Conservation (phyloP, 1,140 invertebrate genomes). For the Frieseomelitta varia region DNA sequence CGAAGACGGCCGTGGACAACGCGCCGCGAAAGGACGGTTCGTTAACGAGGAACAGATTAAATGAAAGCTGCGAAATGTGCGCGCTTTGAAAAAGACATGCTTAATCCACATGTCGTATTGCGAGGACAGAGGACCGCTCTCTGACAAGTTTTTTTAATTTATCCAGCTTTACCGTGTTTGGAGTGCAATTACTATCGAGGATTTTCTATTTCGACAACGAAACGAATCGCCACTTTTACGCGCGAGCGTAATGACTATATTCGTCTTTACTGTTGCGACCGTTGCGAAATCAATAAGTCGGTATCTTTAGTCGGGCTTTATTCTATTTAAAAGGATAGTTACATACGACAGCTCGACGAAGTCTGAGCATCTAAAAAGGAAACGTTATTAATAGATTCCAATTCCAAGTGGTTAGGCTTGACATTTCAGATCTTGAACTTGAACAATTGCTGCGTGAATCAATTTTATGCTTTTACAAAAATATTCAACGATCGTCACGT, state of each 20-base stretch:
- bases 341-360: not conserved
- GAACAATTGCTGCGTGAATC: not conserved
- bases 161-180: not conserved
- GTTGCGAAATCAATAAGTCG: constrained; percentile 16
- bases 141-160: not conserved
- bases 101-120: too few species aligned
- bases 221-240: not conserved
- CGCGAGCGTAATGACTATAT: not conserved
- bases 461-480: not conserved
- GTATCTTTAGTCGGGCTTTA: not conserved
- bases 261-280: not conserved
- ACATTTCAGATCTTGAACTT: too few species aligned
- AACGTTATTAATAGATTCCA: constrained; percentile 8
- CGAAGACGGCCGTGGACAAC: not conserved
- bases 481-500: not conserved
- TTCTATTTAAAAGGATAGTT: constrained; percentile 9
- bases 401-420: not conserved
- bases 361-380: too few species aligned
- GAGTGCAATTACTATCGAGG: not conserved
- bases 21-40: constrained; percentile 12
- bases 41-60: constrained; percentile 8
- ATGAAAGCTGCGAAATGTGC: not conserved
- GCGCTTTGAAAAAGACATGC: not conserved
- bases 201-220: not conserved
- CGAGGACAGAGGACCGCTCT: not conserved